Evolutionary conservation across 2,113 vertebrate genomes (phyloP).

Genomic region (Saguinus midas): DNA sequence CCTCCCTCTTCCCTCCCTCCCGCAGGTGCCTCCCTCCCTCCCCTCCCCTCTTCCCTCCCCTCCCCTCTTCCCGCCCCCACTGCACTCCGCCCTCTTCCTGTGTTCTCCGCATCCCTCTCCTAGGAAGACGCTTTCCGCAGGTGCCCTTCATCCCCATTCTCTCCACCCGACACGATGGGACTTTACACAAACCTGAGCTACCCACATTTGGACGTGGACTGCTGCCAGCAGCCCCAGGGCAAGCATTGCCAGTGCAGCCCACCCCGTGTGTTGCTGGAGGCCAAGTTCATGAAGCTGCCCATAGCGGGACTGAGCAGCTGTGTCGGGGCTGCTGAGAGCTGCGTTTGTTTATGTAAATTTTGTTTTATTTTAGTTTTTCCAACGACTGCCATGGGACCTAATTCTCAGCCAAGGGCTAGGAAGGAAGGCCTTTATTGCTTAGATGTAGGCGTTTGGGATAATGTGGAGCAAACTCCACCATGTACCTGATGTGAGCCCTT

Average conservation of each 20-base stretch:
- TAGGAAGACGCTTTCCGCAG: fast-evolving
- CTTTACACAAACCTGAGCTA: no score
- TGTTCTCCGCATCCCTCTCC: not conserved
- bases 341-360: conserved; percentile 25
- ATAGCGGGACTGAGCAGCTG: not conserved
- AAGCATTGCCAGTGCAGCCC: no score
- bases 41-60: no score
- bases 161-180: not conserved
- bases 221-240: not conserved
- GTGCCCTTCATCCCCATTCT: no score
- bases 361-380: conserved; percentile 42
- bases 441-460: not conserved
- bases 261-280: fast-evolving
- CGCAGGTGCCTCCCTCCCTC: no score
- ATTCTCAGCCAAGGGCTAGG: not conserved
- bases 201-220: fast-evolving
- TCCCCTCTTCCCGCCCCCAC: no score
- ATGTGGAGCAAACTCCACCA: not conserved
- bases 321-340: not conserved
- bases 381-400: not conserved
- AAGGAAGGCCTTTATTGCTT: not conserved
- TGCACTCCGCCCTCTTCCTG: not conserved
- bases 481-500: not conserved
- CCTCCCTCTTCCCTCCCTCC: no score
- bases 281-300: not conserved